phyloP scores from a whole-genome alignment of 2,888 invertebrate genomes.

The Conomelus anceps region DNA sequence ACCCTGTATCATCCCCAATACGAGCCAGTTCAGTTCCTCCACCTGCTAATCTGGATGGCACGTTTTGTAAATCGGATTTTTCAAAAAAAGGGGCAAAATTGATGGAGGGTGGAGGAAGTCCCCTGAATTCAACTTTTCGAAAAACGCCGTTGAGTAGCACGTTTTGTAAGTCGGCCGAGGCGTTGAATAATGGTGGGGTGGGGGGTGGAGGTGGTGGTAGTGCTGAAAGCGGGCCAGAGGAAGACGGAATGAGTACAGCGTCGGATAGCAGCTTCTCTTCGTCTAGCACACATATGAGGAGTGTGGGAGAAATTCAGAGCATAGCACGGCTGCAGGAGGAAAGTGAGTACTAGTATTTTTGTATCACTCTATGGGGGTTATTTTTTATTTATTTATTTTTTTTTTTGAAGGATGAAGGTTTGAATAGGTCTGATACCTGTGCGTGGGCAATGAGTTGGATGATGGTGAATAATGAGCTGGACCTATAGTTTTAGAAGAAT shows the following conservation, averaged over 20 bases:
- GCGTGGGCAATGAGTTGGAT: too few relatives aligned
- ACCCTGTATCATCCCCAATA: too few relatives aligned
- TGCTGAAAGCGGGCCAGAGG: slow-evolving; percentile 12
- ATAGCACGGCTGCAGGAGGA: slow-evolving; percentile 21
- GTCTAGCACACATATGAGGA: slow-evolving; percentile 15
- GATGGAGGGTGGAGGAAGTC: neutral
- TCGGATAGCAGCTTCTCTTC: slow-evolving; percentile 24
- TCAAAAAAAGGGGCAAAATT: neutral
- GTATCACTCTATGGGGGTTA: neutral
- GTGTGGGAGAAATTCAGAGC: slow-evolving; percentile 19
- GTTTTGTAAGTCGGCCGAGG: slow-evolving; percentile 17
- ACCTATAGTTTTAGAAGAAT: too few relatives aligned
- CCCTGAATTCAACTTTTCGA: slow-evolving; percentile 12
- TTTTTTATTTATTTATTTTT: neutral
- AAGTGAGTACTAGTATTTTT: slow-evolving; percentile 14
- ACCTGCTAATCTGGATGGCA: neutral
- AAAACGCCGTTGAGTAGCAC: slow-evolving; percentile 4
- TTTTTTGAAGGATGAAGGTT: too few relatives aligned
- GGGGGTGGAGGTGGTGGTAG: neutral
- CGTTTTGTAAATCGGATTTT: neutral
- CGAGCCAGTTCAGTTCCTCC: neutral
- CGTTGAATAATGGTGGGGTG: slow-evolving; percentile 3
- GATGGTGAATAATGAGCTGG: too few relatives aligned
- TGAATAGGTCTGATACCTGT: too few relatives aligned
- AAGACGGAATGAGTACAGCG: slow-evolving; percentile 20